These are phyloP conservation scores for Zele albiditarsus DNA, from an alignment of 2,888 invertebrate species.

Conservation along the genomic window DNA sequence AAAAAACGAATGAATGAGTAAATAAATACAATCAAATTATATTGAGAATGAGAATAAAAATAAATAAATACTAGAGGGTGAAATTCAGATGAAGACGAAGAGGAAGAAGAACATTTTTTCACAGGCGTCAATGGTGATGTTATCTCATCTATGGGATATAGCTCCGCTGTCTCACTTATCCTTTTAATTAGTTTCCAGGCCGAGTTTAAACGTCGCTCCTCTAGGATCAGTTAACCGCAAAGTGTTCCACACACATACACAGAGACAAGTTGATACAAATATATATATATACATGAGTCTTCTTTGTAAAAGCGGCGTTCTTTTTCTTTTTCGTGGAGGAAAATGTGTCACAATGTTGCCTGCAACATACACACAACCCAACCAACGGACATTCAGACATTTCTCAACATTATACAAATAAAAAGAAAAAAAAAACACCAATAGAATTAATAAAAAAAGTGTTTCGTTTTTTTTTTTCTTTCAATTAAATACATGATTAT, in stretches of 20 bases:
- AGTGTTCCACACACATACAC: constrained; percentile 37
- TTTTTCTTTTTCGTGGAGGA: background rate
- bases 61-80: constrained; percentile 16
- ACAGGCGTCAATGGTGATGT: constrained; percentile 63
- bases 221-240: constrained; percentile 50
- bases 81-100: constrained; percentile 37
- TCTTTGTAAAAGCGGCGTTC: background rate
- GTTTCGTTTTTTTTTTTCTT: no score
- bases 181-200: constrained; percentile 68
- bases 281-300: no score
- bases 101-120: constrained; percentile 46
- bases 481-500: no score
- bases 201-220: constrained; percentile 57
- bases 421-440: no score
- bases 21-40: constrained; percentile 1
- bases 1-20: background rate
- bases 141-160: constrained; percentile 52
- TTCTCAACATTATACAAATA: no score
- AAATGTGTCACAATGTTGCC: background rate
- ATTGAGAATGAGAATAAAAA: background rate
- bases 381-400: background rate
- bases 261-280: background rate
- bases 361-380: background rate
- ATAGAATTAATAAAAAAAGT: no score
- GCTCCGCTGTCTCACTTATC: constrained; percentile 57